phyloP scores from a whole-genome alignment of 2,888 invertebrate genomes.

The Ochropacha duplaris region DNA sequence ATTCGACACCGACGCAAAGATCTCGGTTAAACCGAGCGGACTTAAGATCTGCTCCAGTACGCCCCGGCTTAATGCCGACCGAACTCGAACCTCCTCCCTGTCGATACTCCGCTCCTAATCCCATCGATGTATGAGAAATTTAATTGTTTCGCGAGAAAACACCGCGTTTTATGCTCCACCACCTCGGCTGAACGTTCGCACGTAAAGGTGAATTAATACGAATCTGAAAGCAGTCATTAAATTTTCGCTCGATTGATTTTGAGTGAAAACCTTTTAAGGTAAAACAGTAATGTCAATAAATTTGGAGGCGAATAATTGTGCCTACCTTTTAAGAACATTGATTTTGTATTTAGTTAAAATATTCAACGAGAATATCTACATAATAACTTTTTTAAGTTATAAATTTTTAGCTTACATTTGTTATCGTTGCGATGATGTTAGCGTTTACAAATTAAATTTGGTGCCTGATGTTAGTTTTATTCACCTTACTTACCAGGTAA shows the following conservation, averaged over 20 bases:
- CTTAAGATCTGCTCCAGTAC: conserved; percentile 64
- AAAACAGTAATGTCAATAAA: conserved; percentile 68
- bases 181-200: conserved; percentile 57
- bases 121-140: conserved; percentile 73
- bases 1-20: conserved; percentile 61
- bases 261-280: conserved; percentile 73
- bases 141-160: conserved; percentile 77
- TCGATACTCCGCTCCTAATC: conserved; percentile 58
- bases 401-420: conserved; percentile 4
- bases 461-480: not conserved
- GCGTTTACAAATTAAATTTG: not conserved
- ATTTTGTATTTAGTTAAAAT: conserved; percentile 40
- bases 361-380: conserved; percentile 26
- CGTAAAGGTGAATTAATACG: conserved; percentile 70
- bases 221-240: conserved; percentile 78
- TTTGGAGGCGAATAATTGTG: conserved; percentile 46
- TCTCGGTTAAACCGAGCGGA: conserved; percentile 65
- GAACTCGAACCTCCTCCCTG: conserved; percentile 35
- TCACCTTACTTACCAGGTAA: not conserved
- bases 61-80: conserved; percentile 51
- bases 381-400: conserved; percentile 8
- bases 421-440: conserved; percentile 6
- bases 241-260: conserved; percentile 74
- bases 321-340: conserved; percentile 50
- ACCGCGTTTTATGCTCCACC: conserved; percentile 61